Evolutionary conservation across 2,113 vertebrate species (phyloP), one percentile per base, ranked within the genome.

Genomic region (Echinops telfairi): DNA sequence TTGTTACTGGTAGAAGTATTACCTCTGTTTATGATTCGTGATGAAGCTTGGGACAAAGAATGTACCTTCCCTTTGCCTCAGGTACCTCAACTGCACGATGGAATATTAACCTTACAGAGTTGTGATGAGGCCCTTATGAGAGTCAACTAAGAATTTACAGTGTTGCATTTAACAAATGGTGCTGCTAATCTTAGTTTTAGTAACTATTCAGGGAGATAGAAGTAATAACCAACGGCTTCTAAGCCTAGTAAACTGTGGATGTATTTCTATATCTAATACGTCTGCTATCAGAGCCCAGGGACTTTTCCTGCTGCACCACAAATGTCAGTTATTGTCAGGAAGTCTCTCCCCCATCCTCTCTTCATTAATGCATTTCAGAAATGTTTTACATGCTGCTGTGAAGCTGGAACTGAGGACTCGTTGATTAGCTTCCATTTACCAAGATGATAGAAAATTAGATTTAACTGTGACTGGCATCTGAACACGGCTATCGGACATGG

Each of bases 371-470:
- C 92, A 33, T 80, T 92, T 86, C 82, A 93, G 76, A 88, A 94
- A 79, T 78, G 58, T 87, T 27, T 20, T 88, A 68, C 84, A 17
- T 90, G 47, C 66, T 95, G 36, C 82, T 94, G 88, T 3, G 0
- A 73, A 89, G 53, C 82, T 80, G 57, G 53, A 91, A 27, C 66
- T 57, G 57, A 93, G 83, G 17, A 38, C 70, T 94, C 19, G 23
- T 38, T 89, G 86, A 94, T 96, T 93, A 85, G 62, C 66, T 96
- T 25, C 60, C 62, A 82, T 95, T 97, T 94, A 84, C 89, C 25
- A 83, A 73, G 93, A 94, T 96, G 64, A 85, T 12, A 68, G 43
- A 40, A 94, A 92, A 93, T 96, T 95, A 88, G 66, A 92, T 93
- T 95, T 86, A 90, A 96, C 73, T 91, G 76, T 86, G 90, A 94